Evolutionary conservation across 2,113 vertebrate species (phyloP), one percentile per base, ranked within the genome.

Genomic region (Eretmochelys imbricata): DNA sequence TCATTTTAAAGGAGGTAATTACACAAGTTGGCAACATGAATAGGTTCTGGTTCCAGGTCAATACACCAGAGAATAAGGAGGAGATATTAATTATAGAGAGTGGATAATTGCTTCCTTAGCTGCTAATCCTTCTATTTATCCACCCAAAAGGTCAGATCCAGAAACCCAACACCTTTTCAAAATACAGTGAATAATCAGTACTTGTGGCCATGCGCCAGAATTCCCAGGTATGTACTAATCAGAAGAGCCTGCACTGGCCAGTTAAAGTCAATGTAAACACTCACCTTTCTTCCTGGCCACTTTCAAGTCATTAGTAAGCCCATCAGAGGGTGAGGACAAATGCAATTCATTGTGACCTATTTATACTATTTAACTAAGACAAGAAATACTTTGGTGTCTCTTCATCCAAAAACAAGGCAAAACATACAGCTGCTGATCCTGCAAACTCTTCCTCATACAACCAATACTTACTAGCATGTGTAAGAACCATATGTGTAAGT

Each of bases 21-120:
- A 95, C 91, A 94, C 35, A 91, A 97, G 94, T 92, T 96, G 94
- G 95, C 89, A 96, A 96, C 82, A 84, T 38, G 89, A 94, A 94
- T 85, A 88, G 38, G 49, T 88, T 96, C 92, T 92, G 87, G 91
- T 89, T 95, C 92, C 97, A 96, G 96, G 95, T 97, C 96, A 96
- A 94, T 91, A 94, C 91, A 96, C 49, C 92, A 97, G 90, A 95
- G 94, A 97, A 94, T 96, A 96, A 96, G 89, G 80, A 95, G 85
- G 82, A 97, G 94, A 97, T 97, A 97, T 97, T 97, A 96, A 96
- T 97, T 97, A 96, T 92, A 94, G 91, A 97, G 95, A 97, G 78
- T 89, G 94, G 88, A 90, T 97, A 97, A 97, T 97, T 97, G 95
- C 96, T 97, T 97, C 97, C 97, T 97, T 93, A 96, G 93, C 91